Conservation (phyloP, 2,797 vertebrate species). For the Scarus forsteni region DNA sequence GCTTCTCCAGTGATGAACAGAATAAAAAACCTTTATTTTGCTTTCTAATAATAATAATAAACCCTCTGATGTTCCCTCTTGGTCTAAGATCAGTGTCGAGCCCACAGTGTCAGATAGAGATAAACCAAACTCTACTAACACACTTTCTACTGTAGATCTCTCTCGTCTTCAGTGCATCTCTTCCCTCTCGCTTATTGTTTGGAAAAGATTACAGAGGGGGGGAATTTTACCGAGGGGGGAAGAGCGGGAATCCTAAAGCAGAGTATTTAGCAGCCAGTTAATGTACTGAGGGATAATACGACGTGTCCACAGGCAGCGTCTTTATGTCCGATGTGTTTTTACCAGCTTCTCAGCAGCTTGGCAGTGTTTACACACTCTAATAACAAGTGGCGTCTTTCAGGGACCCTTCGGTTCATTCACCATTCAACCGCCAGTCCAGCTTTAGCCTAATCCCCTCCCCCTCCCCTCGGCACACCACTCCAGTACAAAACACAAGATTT, state of each 20-base stretch:
- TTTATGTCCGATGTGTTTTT: slow-evolving; percentile 87
- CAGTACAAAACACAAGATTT: slow-evolving; percentile 86
- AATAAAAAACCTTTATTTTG: slow-evolving; percentile 21
- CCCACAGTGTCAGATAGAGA: slow-evolving; percentile 69
- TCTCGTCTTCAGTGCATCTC: slow-evolving; percentile 42
- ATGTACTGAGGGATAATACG: slow-evolving; percentile 86
- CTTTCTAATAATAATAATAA: slow-evolving; percentile 51
- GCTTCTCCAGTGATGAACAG: slow-evolving; percentile 6
- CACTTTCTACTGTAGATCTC: slow-evolving; percentile 59
- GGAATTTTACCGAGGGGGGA: slow-evolving; percentile 43
- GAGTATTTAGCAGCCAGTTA: slow-evolving; percentile 82
- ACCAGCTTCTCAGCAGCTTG: slow-evolving; percentile 86
- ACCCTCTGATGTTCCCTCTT: slow-evolving; percentile 31
- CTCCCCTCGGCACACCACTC: slow-evolving; percentile 67
- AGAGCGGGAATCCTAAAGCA: slow-evolving; percentile 59
- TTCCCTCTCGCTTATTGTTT: slow-evolving; percentile 72
- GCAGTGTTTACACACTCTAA: slow-evolving; percentile 89
- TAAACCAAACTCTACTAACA: slow-evolving; percentile 56
- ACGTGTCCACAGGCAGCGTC: slow-evolving; percentile 82
- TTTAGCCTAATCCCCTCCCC: slow-evolving; percentile 83
- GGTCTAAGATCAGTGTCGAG: slow-evolving; percentile 65
- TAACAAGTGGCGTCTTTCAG: slow-evolving; percentile 87
- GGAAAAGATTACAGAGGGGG: slow-evolving; percentile 75
- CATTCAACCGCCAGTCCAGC: slow-evolving; percentile 83
- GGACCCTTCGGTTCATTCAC: slow-evolving; percentile 80